Conservation (phyloP, 2,113 vertebrate species). For the Solea solea region DNA sequence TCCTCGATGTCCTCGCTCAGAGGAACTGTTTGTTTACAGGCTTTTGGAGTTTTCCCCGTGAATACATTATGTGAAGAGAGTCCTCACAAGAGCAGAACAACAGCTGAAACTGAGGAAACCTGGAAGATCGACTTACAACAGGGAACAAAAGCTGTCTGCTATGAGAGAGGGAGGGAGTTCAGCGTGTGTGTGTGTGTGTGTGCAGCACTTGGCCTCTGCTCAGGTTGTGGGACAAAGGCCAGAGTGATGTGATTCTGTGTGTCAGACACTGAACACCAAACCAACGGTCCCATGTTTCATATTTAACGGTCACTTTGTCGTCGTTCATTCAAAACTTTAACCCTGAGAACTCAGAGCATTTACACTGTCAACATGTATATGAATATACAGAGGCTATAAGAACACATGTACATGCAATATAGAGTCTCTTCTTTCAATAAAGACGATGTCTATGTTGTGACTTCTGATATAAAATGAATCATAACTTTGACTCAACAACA, state of each 20-base stretch:
- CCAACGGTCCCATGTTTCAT: conserved; percentile 20
- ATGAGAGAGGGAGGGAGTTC: conserved; percentile 34
- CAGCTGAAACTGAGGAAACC: conserved; percentile 55
- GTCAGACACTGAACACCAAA: conserved; percentile 22
- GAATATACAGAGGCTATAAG: no score
- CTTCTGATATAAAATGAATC: no score
- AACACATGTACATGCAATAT: no score
- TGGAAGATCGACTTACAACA: conserved; percentile 86
- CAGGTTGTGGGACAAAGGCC: conserved; percentile 59
- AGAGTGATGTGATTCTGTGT: conserved; percentile 5
- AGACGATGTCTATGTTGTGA: no score
- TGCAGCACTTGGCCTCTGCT: conserved; percentile 57
- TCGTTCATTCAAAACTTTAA: neutral
- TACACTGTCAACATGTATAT: no score
- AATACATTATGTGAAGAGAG: neutral
- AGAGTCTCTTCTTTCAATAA: no score
- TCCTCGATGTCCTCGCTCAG: no score
- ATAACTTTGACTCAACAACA: no score
- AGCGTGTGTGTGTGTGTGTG: conserved; percentile 57
- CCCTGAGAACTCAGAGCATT: no score
- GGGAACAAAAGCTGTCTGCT: conserved; percentile 72
- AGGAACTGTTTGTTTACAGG: neutral
- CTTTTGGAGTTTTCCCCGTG: neutral
- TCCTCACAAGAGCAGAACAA: conserved; percentile 31
- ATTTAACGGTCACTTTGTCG: neutral